A percentile compares a stretch with the other conserved stretches of the same genome.
These are phyloP conservation scores for Hirundichthys speculiger DNA, from an alignment of 2,113 vertebrate genomes.

Conservation along the genomic window DNA sequence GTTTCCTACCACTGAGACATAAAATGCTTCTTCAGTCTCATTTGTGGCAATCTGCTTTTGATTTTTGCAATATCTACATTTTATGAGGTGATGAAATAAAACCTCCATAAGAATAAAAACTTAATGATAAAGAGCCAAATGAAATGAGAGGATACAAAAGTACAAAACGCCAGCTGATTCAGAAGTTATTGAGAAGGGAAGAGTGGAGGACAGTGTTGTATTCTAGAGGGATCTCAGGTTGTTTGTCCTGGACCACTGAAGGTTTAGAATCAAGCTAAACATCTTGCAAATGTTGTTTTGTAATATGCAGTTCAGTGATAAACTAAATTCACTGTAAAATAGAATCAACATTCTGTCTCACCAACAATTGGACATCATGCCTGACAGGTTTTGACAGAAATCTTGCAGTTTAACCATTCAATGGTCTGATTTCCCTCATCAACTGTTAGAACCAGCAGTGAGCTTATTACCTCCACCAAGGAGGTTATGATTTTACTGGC, in stretches of 20 bases:
- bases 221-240: background rate
- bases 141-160: background rate
- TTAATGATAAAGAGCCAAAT: background rate
- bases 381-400: background rate
- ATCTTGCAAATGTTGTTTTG: no score
- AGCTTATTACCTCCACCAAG: no score
- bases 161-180: background rate
- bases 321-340: background rate
- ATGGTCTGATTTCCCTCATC: constrained; percentile 1
- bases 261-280: background rate
- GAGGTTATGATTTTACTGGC: no score
- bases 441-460: background rate
- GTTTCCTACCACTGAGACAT: constrained; percentile 24
- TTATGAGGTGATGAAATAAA: constrained; percentile 4
- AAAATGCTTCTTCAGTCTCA: constrained; percentile 31
- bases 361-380: background rate
- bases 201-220: background rate
- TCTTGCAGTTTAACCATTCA: background rate
- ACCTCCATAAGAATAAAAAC: background rate
- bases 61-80: background rate
- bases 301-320: background rate
- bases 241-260: background rate
- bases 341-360: background rate
- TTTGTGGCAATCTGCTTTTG: background rate
- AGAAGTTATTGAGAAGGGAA: background rate